Percentiles rank a stretch among this genome's conserved stretches.
Evolutionary conservation across 2,113 vertebrate species (phyloP).

Genomic region (Onychostoma macrolepis): DNA sequence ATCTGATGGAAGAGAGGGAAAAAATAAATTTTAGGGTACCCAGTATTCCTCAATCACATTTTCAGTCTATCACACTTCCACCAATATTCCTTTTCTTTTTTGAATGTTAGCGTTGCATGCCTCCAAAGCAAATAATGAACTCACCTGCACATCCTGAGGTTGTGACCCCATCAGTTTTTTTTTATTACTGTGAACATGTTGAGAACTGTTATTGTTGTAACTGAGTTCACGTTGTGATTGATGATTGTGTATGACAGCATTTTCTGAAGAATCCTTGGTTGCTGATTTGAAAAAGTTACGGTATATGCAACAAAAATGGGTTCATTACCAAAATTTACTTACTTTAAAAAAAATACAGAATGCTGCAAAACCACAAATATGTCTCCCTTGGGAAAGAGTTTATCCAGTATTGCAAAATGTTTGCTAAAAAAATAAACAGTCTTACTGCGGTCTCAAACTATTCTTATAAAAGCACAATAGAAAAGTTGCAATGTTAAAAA

Average conservation of each 20-base stretch:
- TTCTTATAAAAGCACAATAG: background rate
- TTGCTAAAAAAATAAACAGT: background rate
- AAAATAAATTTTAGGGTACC: too few species aligned
- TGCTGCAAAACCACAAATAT: slow-evolving; percentile 27
- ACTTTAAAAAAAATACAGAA: background rate
- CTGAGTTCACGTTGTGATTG: too few species aligned
- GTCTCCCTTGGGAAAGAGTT: background rate
- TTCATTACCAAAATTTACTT: background rate
- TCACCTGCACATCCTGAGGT: background rate
- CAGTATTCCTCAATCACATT: too few species aligned
- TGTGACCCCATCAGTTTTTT: too few species aligned
- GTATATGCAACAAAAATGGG: background rate
- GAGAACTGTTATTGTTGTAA: too few species aligned
- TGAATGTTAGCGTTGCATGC: background rate
- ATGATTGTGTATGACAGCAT: too few species aligned
- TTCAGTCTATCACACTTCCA: too few species aligned
- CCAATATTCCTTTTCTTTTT: background rate
- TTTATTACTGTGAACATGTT: too few species aligned
- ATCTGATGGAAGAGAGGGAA: too few species aligned
- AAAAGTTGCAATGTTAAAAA: background rate
- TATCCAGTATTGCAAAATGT: background rate
- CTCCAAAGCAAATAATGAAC: background rate
- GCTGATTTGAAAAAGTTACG: background rate
- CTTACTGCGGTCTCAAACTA: background rate
- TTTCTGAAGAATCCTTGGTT: background rate